A percentile compares a stretch with the other conserved stretches of the same genome.
Evolutionary conservation across 2,888 invertebrate genomes (phyloP).

Genomic region (Agrochola lychnidis): DNA sequence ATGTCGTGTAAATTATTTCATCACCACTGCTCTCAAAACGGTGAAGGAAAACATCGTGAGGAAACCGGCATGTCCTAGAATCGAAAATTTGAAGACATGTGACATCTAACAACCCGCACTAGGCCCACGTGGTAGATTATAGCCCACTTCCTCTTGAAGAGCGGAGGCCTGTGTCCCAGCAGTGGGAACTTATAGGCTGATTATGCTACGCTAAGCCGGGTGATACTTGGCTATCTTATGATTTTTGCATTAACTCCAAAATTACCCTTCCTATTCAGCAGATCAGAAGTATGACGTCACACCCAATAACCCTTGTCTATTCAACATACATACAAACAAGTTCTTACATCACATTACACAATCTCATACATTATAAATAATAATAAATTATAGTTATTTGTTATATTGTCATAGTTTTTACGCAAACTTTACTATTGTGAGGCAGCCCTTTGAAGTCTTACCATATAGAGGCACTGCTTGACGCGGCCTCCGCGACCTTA

Average conservation of each 20-base stretch:
- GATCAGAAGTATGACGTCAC: background rate
- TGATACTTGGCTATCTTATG: too few species aligned
- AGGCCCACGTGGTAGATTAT: too few species aligned
- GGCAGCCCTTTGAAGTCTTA: slow-evolving; percentile 52
- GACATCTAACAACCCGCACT: too few species aligned
- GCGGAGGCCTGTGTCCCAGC: too few species aligned
- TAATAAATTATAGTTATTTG: slow-evolving; percentile 49
- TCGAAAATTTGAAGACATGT: too few species aligned
- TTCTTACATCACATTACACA: slow-evolving; percentile 30
- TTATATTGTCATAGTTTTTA: slow-evolving; percentile 38
- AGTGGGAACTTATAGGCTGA: too few species aligned
- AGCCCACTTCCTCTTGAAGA: too few species aligned
- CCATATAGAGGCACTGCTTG: slow-evolving; percentile 29
- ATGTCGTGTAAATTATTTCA: too few species aligned
- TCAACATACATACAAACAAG: slow-evolving; percentile 6
- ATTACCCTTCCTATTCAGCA: background rate
- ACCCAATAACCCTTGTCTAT: background rate
- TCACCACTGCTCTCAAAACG: too few species aligned
- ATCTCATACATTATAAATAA: slow-evolving; percentile 24
- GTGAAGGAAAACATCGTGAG: too few species aligned
- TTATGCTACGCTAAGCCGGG: too few species aligned
- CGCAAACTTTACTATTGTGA: slow-evolving; percentile 33
- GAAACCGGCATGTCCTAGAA: too few species aligned
- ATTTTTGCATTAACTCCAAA: slow-evolving; percentile 9
- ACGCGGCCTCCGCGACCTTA: slow-evolving; percentile 39